A percentile compares a stretch with the other conserved stretches of the same genome.
Evolutionary conservation across 1,140 invertebrate species (phyloP).

Genomic region (Rhopalosiphum padi): DNA sequence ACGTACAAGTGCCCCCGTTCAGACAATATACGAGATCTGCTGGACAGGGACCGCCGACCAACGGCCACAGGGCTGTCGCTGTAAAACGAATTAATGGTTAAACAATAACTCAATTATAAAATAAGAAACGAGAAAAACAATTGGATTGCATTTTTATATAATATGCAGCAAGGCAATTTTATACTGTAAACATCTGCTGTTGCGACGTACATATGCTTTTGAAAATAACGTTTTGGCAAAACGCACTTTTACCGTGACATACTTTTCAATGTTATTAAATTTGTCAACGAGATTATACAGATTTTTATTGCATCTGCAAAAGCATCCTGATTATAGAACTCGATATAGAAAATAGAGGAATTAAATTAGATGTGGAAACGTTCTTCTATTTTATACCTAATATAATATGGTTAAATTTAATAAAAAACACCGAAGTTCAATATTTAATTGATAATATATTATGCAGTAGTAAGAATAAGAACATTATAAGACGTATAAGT

Average conservation of each 20-base stretch:
- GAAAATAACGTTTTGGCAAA: conserved; percentile 39
- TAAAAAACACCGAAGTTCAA: too few relatives aligned
- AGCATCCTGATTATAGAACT: neutral
- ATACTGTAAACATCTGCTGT: neutral
- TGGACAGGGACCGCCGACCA: conserved; percentile 72
- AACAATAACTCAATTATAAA: neutral
- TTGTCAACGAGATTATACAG: neutral
- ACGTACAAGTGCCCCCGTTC: conserved; percentile 82
- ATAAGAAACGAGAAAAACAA: conserved; percentile 14
- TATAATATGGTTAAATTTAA: too few relatives aligned
- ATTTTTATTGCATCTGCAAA: neutral
- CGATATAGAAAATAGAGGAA: neutral
- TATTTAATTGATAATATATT: too few relatives aligned
- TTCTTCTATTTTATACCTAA: neutral
- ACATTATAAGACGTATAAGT: too few relatives aligned
- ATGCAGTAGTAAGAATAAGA: too few relatives aligned
- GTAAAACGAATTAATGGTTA: conserved; percentile 63
- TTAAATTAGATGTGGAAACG: neutral
- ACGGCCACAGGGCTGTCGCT: conserved; percentile 69
- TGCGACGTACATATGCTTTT: neutral
- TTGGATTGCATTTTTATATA: neutral
- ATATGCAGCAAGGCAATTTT: neutral
- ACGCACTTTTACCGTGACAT: conserved; percentile 36
- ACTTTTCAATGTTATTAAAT: conserved; percentile 25
- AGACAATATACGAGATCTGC: conserved; percentile 72